Base-by-base conservation (phyloP, 2,113 vertebrate genomes). In the Heterochromis multidens region DNA sequence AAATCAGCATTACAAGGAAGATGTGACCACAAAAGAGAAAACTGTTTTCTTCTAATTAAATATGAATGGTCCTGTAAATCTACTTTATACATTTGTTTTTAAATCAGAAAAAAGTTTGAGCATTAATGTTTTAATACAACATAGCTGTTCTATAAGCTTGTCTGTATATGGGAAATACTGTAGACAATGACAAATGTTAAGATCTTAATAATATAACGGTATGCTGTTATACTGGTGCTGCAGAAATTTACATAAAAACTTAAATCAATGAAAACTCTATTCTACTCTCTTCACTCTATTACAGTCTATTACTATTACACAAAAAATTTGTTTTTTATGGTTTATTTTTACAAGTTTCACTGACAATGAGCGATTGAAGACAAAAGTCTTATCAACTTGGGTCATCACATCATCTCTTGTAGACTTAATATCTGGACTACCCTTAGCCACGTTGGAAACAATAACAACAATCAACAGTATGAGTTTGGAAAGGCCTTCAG, bases 401-500 rank as follows among this genome's bases (percentile, higher is more conserved):
- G 21, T 52, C 17, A 21, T 52, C 25, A 0, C 67, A 21, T 80
- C 43, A 13, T 52, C 17, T 83, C 7, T 46, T 6, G 33, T 10
- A 33, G 54, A 35, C 54, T 83, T 76, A n/a, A 31, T 74, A 13
- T 52, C 17, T 52, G 10, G 31, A 84, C 35, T 25, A 43, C 43
- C 52, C 52, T 82, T 31, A 52, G 65, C 52, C 29, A 70, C 67
- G 74, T 52, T 80, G 35, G 46, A 85, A 86, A 89, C 56, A 80
- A 83, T 46, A 89, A 82, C 80, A 88, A 12, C 67, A 70, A 25
- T 35, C 35, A 16, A 33, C 6, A 37, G 56, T 49, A 33, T 81
- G 83, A 78, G 65, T 82, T 88, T 80, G 23, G 27, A 77, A 85
- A 82, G 84, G 35, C 57, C 80, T 23, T 90, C 72, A 84, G 67